Base-by-base conservation (phyloP, 64 coral and sea anemone species). In the Dendronephthya gigantea region DNA sequence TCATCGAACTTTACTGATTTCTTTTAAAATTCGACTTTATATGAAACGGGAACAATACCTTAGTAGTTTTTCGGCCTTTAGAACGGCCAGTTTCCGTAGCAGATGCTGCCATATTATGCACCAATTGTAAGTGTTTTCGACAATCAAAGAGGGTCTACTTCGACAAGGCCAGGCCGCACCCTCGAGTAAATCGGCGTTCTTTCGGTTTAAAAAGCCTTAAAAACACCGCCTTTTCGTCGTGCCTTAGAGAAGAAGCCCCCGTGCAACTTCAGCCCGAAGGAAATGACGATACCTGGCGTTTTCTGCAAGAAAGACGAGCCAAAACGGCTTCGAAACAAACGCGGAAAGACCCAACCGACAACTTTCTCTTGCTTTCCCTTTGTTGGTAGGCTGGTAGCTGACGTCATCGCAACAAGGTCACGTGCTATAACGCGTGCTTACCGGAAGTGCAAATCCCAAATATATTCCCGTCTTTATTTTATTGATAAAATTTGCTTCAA, bases 111-210 rank as follows among this genome's bases (percentile, higher is more conserved):
- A 62, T 62, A 62, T 1, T 62, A 1, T 62, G 55, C 19, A 62
- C 55, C 55, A 62, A 62, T 62, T 62, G 19, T 27, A 27, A 62
- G 55, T 62, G 55, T 62, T 0, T n/a, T 62, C 55, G 55, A 62
- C 55, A 62, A 62, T 62, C 55, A 62, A 62, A 62, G 55, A 62
- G 55, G 55, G 55, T 62, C 55, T n/a, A 62, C 25, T 62, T 62
- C 25, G 55, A 62, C 55, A 62, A 19, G 55, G 55, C 55, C 10
- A 62, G 55, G 17, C 55, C 55, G 55, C 55, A 62, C 55, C 55
- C 55, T 62, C 55, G 55, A 19, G 55, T 27, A 62, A 62, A 23
- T 62, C 16, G 55, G 25, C 25, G 55, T 62, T 62, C 19, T 62
- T 62, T 62, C 55, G 55, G 17, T 62, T 13, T 62, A 62, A 62